Percentiles rank a stretch among this genome's conserved stretches.
These are phyloP conservation scores for Siderastrea siderea DNA, from an alignment of 92 coral and sea anemone genomes.

Conservation along the genomic window DNA sequence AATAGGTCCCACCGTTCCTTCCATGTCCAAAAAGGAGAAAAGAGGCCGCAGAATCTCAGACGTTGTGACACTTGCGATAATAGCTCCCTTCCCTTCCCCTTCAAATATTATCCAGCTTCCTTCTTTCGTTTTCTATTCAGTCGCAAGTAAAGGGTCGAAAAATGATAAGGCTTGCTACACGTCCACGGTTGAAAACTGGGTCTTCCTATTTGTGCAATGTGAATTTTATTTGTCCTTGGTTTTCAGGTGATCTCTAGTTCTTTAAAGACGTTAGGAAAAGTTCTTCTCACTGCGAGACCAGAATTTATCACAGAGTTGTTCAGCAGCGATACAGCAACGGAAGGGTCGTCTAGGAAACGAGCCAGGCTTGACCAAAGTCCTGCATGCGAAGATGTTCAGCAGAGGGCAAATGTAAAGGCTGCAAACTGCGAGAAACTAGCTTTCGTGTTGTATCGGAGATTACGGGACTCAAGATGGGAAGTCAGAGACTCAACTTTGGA, in stretches of 20 bases:
- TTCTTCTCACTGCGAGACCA: conserved; percentile 19
- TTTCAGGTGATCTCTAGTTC: conserved; percentile 50
- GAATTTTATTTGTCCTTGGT: no score
- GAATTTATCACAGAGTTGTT: conserved; percentile 43
- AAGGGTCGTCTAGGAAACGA: conserved; percentile 7
- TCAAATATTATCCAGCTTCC: no score
- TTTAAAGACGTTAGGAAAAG: conserved; percentile 51
- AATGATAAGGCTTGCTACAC: no score
- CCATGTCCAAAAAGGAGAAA: no score
- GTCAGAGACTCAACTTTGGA: conserved; percentile 86
- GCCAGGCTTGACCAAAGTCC: background rate
- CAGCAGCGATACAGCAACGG: background rate
- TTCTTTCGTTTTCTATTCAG: no score
- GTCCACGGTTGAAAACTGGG: no score
- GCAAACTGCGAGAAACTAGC: conserved; percentile 63
- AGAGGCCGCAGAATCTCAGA: no score
- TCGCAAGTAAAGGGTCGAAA: no score
- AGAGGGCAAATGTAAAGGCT: background rate
- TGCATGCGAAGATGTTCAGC: background rate
- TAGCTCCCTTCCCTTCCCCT: no score
- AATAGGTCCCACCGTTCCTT: no score
- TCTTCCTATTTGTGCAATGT: no score
- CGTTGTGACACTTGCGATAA: no score
- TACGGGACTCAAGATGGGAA: conserved; percentile 90
- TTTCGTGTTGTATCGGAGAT: conserved; percentile 70